Evolutionary conservation across 2,797 vertebrate species (phyloP).

Genomic region (Coregonus suidteri): DNA sequence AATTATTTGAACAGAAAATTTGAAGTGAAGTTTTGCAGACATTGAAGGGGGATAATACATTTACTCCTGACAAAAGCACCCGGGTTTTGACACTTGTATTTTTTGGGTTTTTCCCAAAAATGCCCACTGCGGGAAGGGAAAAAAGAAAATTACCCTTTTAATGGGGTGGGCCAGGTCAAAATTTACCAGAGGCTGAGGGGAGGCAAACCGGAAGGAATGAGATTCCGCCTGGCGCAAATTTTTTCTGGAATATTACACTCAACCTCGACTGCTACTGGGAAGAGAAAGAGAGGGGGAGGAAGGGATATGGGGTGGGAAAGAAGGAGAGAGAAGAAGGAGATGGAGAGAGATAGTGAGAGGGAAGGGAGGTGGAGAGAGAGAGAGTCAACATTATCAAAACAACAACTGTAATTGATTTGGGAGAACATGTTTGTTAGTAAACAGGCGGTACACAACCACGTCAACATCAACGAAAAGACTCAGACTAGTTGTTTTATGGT

Average conservation of each 20-base stretch:
- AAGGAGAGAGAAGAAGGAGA: not conserved
- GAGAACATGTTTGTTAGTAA: conserved; percentile 22
- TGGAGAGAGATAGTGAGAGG: not conserved
- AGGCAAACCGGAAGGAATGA: conserved; percentile 70
- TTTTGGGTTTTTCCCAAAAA: not conserved
- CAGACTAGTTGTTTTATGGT: not conserved
- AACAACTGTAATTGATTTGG: conserved; percentile 11
- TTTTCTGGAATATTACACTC: no score
- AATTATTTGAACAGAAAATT: no score
- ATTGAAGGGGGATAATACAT: no score
- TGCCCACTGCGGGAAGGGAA: not conserved
- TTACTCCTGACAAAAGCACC: no score
- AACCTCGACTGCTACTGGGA: no score
- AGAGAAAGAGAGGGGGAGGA: conserved; percentile 31
- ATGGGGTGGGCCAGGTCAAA: conserved; percentile 59
- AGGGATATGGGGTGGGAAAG: conserved; percentile 16
- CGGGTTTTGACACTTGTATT: not conserved
- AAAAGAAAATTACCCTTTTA: conserved; percentile 67
- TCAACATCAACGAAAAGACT: not conserved
- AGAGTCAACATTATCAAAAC: not conserved
- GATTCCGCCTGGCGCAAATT: no score
- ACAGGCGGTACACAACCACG: not conserved
- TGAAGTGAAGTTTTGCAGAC: no score
- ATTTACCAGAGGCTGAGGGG: conserved; percentile 63
- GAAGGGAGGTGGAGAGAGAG: not conserved